phyloP scores from a whole-genome alignment of 1,140 invertebrate genomes.

The Lepidurus arcticus region DNA sequence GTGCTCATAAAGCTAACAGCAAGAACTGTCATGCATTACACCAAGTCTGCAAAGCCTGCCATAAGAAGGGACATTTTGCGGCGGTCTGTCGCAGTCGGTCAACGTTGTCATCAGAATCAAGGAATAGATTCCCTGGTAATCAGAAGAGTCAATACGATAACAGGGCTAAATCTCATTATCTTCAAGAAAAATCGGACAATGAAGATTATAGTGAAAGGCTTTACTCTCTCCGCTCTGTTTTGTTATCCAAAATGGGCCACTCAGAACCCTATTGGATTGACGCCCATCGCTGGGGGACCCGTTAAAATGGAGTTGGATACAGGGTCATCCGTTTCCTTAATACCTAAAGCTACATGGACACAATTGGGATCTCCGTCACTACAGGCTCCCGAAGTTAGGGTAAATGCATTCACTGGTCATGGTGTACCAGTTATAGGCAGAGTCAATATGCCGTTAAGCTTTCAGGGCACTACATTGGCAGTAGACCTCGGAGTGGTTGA shows the following conservation, averaged over 20 bases:
- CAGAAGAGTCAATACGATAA: too few relatives aligned
- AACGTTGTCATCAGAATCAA: too few relatives aligned
- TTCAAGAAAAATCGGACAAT: too few relatives aligned
- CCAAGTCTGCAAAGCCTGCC: conserved; percentile 26
- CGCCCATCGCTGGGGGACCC: too few relatives aligned
- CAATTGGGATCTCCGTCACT: not conserved
- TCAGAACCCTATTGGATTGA: too few relatives aligned
- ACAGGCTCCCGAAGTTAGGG: not conserved
- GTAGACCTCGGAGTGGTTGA: not conserved
- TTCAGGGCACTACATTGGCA: not conserved
- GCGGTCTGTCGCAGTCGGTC: conserved; percentile 9
- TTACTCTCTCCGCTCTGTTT: too few relatives aligned
- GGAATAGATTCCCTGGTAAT: too few relatives aligned
- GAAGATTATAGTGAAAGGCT: too few relatives aligned
- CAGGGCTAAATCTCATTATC: too few relatives aligned
- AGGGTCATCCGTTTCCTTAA: too few relatives aligned
- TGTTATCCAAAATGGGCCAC: too few relatives aligned
- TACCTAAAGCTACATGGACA: not conserved
- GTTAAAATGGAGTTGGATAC: too few relatives aligned
- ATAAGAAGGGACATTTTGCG: conserved; percentile 32
- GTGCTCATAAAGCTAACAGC: not conserved
- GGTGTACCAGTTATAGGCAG: not conserved
- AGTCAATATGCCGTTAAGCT: not conserved
- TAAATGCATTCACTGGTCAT: conserved; percentile 19
- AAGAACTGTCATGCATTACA: not conserved